Evolutionary conservation across 2,113 vertebrate genomes (phyloP).

Genomic region (Malurus elegans): DNA sequence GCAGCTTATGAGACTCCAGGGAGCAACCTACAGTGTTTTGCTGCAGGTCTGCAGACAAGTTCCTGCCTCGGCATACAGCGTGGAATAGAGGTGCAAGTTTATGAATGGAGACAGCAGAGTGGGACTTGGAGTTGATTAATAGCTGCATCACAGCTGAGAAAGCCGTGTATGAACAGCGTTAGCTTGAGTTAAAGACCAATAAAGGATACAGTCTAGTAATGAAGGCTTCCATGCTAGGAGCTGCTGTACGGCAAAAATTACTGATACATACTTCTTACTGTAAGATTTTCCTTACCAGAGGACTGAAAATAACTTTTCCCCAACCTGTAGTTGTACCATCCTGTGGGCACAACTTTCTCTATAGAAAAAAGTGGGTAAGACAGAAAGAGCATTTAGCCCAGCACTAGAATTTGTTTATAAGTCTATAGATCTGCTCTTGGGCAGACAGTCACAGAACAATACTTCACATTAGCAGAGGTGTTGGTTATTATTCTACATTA

Average conservation of each 20-base stretch:
- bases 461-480: neutral
- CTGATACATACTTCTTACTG: neutral
- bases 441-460: neutral
- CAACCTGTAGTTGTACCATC: neutral
- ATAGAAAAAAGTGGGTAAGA: neutral
- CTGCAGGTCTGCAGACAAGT: neutral
- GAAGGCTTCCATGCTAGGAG: neutral
- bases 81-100: neutral
- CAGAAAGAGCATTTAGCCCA: neutral
- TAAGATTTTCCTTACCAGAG: neutral
- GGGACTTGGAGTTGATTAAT: neutral
- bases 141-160: neutral
- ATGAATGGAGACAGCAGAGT: neutral
- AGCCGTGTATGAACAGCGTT: neutral
- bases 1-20: neutral
- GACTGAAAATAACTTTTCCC: neutral
- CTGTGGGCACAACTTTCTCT: neutral
- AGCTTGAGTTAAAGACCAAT: neutral
- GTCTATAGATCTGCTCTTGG: neutral
- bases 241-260: neutral
- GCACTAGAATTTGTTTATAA: neutral
- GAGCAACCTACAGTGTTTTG: neutral
- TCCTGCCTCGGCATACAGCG: neutral
- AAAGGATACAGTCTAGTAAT: neutral
- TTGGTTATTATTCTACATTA: neutral